phyloP scores from a whole-genome alignment of 2,888 invertebrate genomes.

The Brachyptera risi region DNA sequence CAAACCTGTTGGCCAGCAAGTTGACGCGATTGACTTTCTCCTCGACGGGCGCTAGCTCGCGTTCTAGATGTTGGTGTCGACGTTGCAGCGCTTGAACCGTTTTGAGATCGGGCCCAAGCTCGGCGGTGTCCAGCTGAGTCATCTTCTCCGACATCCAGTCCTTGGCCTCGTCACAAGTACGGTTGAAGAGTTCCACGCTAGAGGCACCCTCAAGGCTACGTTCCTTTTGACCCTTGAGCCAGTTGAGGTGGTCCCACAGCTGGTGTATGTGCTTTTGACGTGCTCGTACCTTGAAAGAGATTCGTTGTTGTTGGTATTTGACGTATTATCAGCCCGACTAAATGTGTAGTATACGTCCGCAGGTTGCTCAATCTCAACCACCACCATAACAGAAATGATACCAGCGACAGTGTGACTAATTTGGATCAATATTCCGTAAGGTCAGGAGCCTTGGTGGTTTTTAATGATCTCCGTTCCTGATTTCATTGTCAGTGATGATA shows the following conservation, averaged over 20 bases:
- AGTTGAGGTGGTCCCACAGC: conserved; percentile 82
- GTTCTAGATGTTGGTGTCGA: conserved; percentile 86
- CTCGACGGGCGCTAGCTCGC: conserved; percentile 90
- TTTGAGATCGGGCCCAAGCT: conserved; percentile 78
- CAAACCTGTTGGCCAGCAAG: conserved; percentile 73
- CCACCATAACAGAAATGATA: no score
- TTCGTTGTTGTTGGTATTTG: no score
- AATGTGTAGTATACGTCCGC: no score
- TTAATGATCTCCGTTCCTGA: no score
- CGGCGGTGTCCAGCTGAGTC: conserved; percentile 75
- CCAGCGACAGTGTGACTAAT: no score
- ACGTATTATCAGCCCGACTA: no score
- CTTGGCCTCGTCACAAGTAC: conserved; percentile 92
- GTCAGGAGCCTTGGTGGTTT: no score
- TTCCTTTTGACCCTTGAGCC: conserved; percentile 84
- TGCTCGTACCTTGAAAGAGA: conserved; percentile 61
- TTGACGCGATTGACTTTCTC: conserved; percentile 84
- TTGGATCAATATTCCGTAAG: no score
- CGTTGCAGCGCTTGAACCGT: conserved; percentile 89
- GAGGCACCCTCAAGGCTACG: conserved; percentile 88
- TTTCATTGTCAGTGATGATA: no score
- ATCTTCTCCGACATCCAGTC: conserved; percentile 98
- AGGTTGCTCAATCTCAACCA: no score
- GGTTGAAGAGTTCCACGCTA: conserved; percentile 90
- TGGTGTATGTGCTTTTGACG: conserved; percentile 80